Percentiles rank a stretch among this genome's conserved stretches.
These are phyloP conservation scores for Nomada fucata DNA, from an alignment of 2,888 invertebrate genomes.

Conservation along the genomic window DNA sequence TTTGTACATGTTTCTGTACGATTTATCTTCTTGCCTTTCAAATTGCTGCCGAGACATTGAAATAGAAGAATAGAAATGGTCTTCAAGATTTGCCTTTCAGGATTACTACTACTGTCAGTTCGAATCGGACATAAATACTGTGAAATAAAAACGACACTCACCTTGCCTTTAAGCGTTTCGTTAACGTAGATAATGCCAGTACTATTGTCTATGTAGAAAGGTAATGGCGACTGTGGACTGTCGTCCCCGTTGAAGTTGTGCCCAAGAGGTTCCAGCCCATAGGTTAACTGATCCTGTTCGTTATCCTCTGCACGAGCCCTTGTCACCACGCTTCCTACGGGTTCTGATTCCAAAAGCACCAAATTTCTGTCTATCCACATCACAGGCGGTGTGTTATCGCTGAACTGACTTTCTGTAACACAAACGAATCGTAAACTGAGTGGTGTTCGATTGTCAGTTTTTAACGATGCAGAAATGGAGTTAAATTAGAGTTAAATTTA, in stretches of 20 bases:
- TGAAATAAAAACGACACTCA: constrained; percentile 83
- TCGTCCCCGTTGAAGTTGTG: constrained; percentile 78
- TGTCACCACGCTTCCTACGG: constrained; percentile 90
- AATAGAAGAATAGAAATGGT: not conserved
- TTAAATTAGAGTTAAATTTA: not conserved
- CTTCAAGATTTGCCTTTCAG: not conserved
- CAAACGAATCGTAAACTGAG: constrained; percentile 18
- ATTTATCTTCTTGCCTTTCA: too few species aligned
- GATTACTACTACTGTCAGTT: not conserved
- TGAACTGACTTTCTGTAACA: constrained; percentile 84
- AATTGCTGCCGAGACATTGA: not conserved
- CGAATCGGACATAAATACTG: not conserved
- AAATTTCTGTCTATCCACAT: constrained; percentile 90
- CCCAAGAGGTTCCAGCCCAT: constrained; percentile 88
- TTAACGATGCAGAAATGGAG: not conserved
- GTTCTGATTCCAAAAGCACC: constrained; percentile 89
- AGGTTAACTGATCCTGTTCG: constrained; percentile 88
- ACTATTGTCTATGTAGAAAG: constrained; percentile 90
- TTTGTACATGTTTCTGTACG: too few species aligned
- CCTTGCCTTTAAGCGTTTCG: constrained; percentile 90
- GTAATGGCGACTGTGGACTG: constrained; percentile 85
- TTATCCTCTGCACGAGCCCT: constrained; percentile 89
- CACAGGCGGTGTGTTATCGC: constrained; percentile 88
- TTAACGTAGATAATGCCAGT: constrained; percentile 93
- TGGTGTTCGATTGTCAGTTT: not conserved